A percentile compares a stretch with the other conserved stretches of the same genome.
These are phyloP conservation scores for Heterohyrax brucei DNA, from an alignment of 2,797 vertebrate species.

Conservation along the genomic window DNA sequence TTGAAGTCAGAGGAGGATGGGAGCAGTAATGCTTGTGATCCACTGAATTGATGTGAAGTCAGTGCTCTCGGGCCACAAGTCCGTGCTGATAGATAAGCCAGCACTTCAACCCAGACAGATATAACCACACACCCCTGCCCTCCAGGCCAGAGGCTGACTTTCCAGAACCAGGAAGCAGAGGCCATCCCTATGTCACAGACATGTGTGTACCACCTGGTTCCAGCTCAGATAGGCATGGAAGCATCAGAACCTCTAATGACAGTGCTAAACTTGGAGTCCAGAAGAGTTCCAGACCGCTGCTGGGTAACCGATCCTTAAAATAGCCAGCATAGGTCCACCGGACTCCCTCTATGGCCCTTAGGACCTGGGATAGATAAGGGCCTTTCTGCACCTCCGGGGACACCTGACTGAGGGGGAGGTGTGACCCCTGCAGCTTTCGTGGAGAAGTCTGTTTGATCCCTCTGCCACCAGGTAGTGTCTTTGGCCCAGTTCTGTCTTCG, in stretches of 20 bases:
- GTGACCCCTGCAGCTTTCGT: not conserved
- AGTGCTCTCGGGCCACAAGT: not conserved
- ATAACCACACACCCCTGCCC: not conserved
- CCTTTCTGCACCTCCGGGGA: rapidly evolving
- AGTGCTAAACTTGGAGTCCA: not conserved
- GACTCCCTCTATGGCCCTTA: not conserved
- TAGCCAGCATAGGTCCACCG: not conserved
- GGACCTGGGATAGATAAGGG: not conserved
- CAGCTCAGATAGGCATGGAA: not conserved
- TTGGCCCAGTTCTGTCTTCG: not conserved
- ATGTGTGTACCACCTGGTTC: conserved; percentile 46
- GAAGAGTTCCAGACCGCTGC: not conserved
- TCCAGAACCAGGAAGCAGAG: not conserved
- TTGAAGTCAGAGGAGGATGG: not conserved
- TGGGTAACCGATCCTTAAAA: not conserved
- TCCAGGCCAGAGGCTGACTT: not conserved
- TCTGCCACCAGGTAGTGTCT: not conserved
- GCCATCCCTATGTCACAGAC: not conserved
- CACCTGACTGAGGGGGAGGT: not conserved
- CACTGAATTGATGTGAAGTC: not conserved
- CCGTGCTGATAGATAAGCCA: not conserved
- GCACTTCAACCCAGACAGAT: rapidly evolving
- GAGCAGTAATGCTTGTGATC: not conserved
- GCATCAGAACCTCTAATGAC: not conserved
- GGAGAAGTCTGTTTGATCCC: not conserved